Evolutionary conservation across 2,888 invertebrate genomes (phyloP).

Genomic region (Thalpophila matura): DNA sequence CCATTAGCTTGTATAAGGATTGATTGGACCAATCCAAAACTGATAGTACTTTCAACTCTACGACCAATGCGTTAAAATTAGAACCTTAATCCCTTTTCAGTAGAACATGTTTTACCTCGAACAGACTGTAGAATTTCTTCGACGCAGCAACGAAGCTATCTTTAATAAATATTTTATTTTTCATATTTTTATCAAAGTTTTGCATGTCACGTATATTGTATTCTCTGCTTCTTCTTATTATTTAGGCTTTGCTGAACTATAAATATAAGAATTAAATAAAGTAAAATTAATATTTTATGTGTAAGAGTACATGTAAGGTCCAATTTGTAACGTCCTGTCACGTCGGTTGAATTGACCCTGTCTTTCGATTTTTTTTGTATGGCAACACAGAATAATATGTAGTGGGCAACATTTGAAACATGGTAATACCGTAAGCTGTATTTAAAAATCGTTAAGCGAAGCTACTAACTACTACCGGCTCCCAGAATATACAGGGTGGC

Average conservation of each 20-base stretch:
- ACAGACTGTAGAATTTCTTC: constrained; percentile 66
- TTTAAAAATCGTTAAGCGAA: too few species aligned
- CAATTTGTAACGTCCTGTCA: constrained; percentile 70
- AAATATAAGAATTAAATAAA: constrained; percentile 56
- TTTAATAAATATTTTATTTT: constrained; percentile 51
- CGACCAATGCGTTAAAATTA: neutral
- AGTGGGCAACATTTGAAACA: neutral
- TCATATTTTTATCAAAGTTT: constrained; percentile 59
- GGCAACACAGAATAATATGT: constrained; percentile 72
- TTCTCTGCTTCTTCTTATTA: constrained; percentile 86
- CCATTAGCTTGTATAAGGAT: neutral
- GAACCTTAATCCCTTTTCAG: constrained; percentile 49
- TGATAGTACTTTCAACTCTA: neutral
- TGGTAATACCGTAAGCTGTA: neutral
- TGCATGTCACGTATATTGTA: constrained; percentile 71
- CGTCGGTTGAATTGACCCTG: constrained; percentile 83
- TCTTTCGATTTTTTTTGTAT: constrained; percentile 63
- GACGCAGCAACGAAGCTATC: constrained; percentile 58
- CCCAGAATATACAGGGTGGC: too few species aligned
- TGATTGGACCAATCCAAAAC: neutral
- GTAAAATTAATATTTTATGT: constrained; percentile 49
- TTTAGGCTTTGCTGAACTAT: constrained; percentile 86
- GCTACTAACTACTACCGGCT: too few species aligned
- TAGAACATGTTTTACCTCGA: constrained; percentile 59
- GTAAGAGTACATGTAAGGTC: constrained; percentile 50